phyloP scores from a whole-genome alignment of 2,113 vertebrate genomes.

The Synchiropus splendidus region DNA sequence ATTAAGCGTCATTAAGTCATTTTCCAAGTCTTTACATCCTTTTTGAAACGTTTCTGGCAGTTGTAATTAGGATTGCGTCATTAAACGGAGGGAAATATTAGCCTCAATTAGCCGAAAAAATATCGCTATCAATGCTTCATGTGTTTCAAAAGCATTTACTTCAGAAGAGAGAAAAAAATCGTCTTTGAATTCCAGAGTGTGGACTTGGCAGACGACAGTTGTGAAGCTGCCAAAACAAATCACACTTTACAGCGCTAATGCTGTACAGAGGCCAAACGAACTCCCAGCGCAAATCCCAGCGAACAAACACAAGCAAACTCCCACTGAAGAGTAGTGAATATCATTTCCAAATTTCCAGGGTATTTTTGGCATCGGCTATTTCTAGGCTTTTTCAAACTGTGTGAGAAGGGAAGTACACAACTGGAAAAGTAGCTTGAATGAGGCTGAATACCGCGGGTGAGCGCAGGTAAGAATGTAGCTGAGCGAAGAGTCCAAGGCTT shows the following conservation, averaged over 20 bases:
- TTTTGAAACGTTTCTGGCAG: constrained; percentile 1
- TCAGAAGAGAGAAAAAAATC: no score
- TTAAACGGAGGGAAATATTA: constrained; percentile 1
- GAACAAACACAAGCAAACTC: constrained; percentile 22
- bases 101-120: no score
- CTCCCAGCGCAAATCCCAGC: constrained; percentile 13
- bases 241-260: constrained; percentile 16
- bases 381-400: not conserved
- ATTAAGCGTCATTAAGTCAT: no score
- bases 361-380: constrained; percentile 7
- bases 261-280: constrained; percentile 4
- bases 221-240: constrained; percentile 20
- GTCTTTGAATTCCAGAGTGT: no score
- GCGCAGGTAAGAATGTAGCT: no score
- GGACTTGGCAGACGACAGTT: constrained; percentile 5
- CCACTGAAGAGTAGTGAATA: constrained; percentile 19
- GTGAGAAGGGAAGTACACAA: not conserved
- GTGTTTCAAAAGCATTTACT: no score
- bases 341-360: constrained; percentile 34
- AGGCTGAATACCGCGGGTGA: no score
- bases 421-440: not conserved
- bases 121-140: no score
- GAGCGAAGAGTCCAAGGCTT: no score
- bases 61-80: constrained; percentile 16
- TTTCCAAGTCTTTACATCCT: no score